Evolutionary conservation across 2,888 invertebrate genomes (phyloP), one percentile per base, ranked within the genome.

Genomic region (Timandra comae): DNA sequence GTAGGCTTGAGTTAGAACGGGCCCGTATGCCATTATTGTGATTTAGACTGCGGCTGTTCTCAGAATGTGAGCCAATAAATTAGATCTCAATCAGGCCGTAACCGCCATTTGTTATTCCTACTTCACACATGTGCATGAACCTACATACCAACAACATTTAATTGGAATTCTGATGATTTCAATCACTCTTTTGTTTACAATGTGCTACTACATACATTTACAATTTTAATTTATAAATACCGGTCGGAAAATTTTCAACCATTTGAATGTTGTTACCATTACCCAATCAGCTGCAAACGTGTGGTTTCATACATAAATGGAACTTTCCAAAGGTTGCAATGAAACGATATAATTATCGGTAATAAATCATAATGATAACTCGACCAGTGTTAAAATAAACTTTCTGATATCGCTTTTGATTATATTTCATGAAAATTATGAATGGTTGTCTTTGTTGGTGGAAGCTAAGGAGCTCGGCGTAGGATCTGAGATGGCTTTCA

Each of bases 21-120:
- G 48, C 67, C 68, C 67, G 64, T 66, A 67, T 72, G 72, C 74
- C 72, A 74, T 76, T 74, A 75, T 72, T 69, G 74, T 75, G 76
- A 77, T 79, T 78, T 77, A 77, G 72, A 67, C 63, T 67, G 64
- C 63, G 72, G 69, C 58, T 65, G 63, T 67, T 73, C 63, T 65
- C 71, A 72, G 76, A 77, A 78, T 73, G 73, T 59, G 70, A 66
- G 65, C 72, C 76, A 70, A 71, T 82, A 82, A 81, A 81, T 82
- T 79, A 72, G 81, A 82, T 82, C 78, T 73, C 80, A 81, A 82
- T 82, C 81, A 79, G 73, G 49, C 52, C 64, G 66, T 65, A 68
- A 69, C 78, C 69, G 65, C 66, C 64, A 75, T 80, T 78, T 73
- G 72, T 78, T 72, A 73, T 65, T 66, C 60, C 59, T 54, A 63